These are phyloP conservation scores for Agapornis canus DNA, from an alignment of 2,797 vertebrate species.

Conservation along the genomic window DNA sequence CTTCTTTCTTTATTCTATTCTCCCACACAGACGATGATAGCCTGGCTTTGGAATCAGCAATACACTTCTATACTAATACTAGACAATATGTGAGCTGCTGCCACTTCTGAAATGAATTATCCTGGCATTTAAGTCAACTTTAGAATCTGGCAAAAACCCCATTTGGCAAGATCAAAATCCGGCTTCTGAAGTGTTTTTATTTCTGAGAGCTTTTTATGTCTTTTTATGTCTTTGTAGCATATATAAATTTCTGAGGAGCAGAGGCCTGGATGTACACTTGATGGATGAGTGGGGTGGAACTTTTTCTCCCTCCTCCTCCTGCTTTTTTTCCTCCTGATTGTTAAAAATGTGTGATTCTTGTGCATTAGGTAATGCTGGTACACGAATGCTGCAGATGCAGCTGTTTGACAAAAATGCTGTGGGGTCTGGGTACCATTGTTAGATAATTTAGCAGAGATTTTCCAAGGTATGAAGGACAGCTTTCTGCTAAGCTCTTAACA, in stretches of 20 bases:
- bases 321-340: rapidly evolving
- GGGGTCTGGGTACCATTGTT: neutral
- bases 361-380: neutral
- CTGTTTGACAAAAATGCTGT: neutral
- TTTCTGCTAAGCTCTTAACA: neutral
- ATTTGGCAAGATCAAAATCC: neutral
- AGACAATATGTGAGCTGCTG: neutral
- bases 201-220: conserved; percentile 34
- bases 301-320: rapidly evolving
- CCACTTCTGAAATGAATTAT: neutral
- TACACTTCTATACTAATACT: neutral
- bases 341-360: neutral
- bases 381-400: neutral
- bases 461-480: neutral
- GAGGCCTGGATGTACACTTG: neutral
- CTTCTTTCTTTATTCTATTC: neutral
- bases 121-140: conserved; percentile 38
- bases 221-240: conserved; percentile 22
- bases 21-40: neutral
- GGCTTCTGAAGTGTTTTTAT: neutral
- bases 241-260: neutral
- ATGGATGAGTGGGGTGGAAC: neutral
- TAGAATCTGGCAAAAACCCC: neutral
- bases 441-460: neutral
- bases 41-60: neutral